Base-by-base conservation (phyloP, 2,888 invertebrate genomes). In the Clistopyga incitator region DNA sequence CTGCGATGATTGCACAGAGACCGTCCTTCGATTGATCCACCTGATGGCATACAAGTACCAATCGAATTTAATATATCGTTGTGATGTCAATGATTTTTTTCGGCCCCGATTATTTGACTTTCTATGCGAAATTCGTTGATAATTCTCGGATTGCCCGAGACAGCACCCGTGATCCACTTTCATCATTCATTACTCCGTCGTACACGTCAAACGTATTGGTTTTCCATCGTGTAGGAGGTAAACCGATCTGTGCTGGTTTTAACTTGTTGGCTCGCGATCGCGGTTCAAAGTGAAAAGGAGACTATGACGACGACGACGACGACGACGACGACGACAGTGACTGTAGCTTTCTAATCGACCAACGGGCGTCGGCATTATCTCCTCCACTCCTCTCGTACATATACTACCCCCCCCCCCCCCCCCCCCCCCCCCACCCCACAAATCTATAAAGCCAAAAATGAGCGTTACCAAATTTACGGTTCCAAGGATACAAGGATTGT, bases 1-100 rank as follows among this genome's bases (percentile, higher is more conserved):
- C 98, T 94, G 2, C 98, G 95, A 92, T 99, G 99, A 93, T 98
- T 98, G 94, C 99, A 99, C 84, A 98, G 93, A 52, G 97, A 98
- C 61, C 98, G 95, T 4, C 98, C 98, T 92, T 98, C 98, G 25
- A 96, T 94, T 90, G 97, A 96, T 88, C 97, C 96, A 23, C 97
- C 95, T 93, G 94, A 76, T n/a, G n/a, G n/a, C n/a, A n/a, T n/a
- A n/a, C n/a, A n/a, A n/a, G n/a, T n/a, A n/a, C n/a, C n/a, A n/a
- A n/a, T n/a, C n/a, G n/a, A n/a, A n/a, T n/a, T n/a, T n/a, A n/a
- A n/a, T n/a, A n/a, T n/a, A 25, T 72, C 72, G 72, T 82, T 50
- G 54, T 54, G 18, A 0, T 52, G 54, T 59, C 54, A 23, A 20
- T 11, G 38, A 38, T 68, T 45, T 38, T 25, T 45, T 64, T 20